phyloP scores from a whole-genome alignment of 2,888 invertebrate species.

The Steinernema scapterisci region DNA sequence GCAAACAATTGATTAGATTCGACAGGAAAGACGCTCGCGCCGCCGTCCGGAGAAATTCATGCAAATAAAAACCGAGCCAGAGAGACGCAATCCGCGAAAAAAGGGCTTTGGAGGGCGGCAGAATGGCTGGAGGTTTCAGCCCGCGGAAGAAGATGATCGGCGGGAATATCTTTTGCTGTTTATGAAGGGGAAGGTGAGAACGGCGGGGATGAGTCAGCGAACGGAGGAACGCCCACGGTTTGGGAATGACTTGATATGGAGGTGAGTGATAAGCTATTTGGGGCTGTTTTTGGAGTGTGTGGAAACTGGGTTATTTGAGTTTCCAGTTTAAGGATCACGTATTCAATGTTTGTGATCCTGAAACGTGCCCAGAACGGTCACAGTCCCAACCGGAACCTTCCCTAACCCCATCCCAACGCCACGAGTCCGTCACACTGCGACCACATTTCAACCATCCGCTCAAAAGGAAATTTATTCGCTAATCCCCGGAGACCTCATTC shows the following conservation, averaged over 20 bases:
- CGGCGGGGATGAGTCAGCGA: background rate
- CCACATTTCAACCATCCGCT: background rate
- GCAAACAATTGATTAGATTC: constrained; percentile 24
- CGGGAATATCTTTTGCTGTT: background rate
- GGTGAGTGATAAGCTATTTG: too few species aligned
- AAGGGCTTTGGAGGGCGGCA: too few species aligned
- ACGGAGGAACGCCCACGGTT: background rate
- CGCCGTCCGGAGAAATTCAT: background rate
- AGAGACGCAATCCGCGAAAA: background rate
- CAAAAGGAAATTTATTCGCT: background rate
- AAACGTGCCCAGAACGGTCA: too few species aligned
- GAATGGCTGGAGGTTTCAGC: too few species aligned
- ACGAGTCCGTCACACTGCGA: background rate
- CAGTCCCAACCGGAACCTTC: too few species aligned
- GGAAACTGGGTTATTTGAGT: too few species aligned
- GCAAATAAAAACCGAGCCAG: background rate
- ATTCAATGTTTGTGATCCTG: too few species aligned
- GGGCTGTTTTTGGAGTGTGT: too few species aligned
- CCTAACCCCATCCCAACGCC: too few species aligned
- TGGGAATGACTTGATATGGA: too few species aligned
- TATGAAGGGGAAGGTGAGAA: background rate
- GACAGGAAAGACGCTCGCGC: background rate
- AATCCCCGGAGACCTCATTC: background rate
- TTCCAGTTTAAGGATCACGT: too few species aligned
- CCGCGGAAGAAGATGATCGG: too few species aligned